Conservation (phyloP, 2,113 vertebrate species). For the Bos taurus region DNA sequence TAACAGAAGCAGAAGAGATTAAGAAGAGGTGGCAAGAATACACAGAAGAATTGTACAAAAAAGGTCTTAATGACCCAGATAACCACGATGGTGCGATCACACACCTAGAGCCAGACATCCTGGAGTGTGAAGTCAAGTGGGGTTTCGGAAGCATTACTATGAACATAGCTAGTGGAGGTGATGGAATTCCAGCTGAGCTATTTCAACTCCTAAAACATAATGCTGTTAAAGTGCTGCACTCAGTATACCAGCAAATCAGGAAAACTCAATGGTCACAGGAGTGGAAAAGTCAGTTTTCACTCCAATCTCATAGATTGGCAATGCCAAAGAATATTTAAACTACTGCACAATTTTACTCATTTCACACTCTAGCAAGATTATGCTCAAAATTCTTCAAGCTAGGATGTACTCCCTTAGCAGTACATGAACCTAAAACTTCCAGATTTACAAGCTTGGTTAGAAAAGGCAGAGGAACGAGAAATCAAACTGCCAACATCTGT, state of each 20-base stretch:
- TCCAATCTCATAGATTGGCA: not conserved
- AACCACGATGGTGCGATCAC: not conserved
- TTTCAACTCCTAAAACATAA: not conserved
- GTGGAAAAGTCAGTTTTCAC: not conserved
- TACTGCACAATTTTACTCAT: not conserved
- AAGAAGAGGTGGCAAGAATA: not conserved
- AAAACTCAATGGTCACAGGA: not conserved
- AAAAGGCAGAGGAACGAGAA: fast-evolving
- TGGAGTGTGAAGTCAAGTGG: not conserved
- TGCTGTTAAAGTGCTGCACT: not conserved
- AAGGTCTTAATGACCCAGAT: not conserved
- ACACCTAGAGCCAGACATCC: not conserved
- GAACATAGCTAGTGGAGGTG: not conserved
- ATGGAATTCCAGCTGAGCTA: not conserved
- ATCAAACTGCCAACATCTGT: not conserved
- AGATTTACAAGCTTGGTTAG: not conserved
- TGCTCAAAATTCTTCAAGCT: not conserved
- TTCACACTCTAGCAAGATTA: not conserved
- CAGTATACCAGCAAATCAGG: not conserved
- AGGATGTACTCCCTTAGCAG: not conserved
- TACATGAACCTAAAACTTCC: not conserved
- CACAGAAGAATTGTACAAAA: not conserved
- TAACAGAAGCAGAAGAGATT: not conserved
- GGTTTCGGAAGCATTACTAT: not conserved
- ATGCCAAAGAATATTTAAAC: not conserved